phyloP scores from a whole-genome alignment of 2,113 vertebrate genomes.

The Ailuropoda melanoleuca region DNA sequence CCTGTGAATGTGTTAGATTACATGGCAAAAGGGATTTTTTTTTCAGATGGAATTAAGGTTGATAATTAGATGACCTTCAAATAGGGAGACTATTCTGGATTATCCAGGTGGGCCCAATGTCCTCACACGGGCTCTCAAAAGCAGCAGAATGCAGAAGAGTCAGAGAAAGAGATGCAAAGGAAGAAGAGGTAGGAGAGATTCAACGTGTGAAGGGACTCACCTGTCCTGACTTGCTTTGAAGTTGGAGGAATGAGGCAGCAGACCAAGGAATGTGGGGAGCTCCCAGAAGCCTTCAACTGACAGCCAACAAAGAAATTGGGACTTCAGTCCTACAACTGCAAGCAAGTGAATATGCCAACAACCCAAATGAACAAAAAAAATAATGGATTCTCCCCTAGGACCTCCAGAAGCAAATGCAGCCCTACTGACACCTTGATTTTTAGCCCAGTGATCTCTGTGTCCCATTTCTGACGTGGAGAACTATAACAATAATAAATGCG shows the following conservation, averaged over 20 bases:
- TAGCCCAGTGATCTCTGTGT: not conserved
- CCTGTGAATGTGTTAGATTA: not conserved
- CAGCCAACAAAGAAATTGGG: not conserved
- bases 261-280: not conserved
- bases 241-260: not conserved
- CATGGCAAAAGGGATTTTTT: not conserved
- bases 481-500: not conserved
- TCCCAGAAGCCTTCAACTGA: not conserved
- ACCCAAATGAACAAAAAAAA: not conserved
- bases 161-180: not conserved
- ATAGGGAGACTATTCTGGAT: not conserved
- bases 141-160: not conserved
- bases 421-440: not conserved
- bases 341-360: conserved; percentile 7
- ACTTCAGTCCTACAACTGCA: not conserved
- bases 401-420: not conserved
- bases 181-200: not conserved
- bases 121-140: not conserved
- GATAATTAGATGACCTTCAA: conserved; percentile 24
- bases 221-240: not conserved
- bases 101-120: not conserved
- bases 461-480: not conserved
- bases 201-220: not conserved
- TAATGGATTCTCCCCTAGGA: not conserved
- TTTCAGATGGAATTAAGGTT: conserved; percentile 6